phyloP scores from a whole-genome alignment of 2,888 invertebrate genomes.

The Aphidoletes aphidimyza region DNA sequence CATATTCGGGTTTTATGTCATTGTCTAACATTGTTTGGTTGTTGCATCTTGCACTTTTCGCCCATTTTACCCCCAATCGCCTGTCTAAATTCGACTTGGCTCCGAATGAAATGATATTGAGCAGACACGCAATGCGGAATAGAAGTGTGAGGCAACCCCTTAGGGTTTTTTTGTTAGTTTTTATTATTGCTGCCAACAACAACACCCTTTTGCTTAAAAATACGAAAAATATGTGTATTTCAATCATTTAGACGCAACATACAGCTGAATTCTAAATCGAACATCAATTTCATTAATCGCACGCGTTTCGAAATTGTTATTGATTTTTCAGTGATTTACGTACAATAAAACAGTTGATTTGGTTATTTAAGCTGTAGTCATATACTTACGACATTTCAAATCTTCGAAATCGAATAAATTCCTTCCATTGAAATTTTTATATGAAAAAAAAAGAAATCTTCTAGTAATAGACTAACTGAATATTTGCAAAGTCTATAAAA shows the following conservation, averaged over 20 bases:
- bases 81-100: not conserved
- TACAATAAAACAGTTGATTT: too few relatives aligned
- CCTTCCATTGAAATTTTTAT: too few relatives aligned
- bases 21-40: not conserved
- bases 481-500: too few relatives aligned
- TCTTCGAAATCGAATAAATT: too few relatives aligned
- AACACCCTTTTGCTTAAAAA: not conserved
- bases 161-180: not conserved
- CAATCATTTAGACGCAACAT: not conserved
- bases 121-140: too few relatives aligned
- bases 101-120: not conserved
- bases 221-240: too few relatives aligned
- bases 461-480: too few relatives aligned
- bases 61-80: not conserved
- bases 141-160: not conserved
- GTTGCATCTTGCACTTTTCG: constrained; percentile 8
- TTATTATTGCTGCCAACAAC: not conserved
- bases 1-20: not conserved
- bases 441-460: too few relatives aligned
- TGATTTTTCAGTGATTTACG: too few relatives aligned
- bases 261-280: not conserved
- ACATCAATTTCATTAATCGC: not conserved
- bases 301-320: not conserved
- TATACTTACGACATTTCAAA: too few relatives aligned
- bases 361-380: too few relatives aligned